These are phyloP conservation scores for Acleris literana DNA, from an alignment of 2,888 invertebrate genomes.

Conservation along the genomic window DNA sequence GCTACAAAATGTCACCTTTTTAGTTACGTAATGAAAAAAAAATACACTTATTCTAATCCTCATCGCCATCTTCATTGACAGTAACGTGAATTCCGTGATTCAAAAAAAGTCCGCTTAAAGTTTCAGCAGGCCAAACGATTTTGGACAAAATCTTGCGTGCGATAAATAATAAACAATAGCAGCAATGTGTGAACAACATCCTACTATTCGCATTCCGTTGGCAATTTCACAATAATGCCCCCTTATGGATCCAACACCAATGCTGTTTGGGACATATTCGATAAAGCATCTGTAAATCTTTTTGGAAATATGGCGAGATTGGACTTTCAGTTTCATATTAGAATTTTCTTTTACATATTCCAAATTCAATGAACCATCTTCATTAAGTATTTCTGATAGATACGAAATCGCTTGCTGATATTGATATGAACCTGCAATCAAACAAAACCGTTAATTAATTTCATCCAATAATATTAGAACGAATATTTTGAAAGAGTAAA, in stretches of 20 bases:
- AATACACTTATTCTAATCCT: no score
- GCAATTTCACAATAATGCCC: slow-evolving; percentile 17
- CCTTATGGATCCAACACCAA: slow-evolving; percentile 8
- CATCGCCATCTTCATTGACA: not conserved
- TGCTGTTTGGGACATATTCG: slow-evolving; percentile 19
- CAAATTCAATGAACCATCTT: slow-evolving; percentile 14
- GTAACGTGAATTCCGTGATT: slow-evolving; percentile 1
- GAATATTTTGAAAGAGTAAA: slow-evolving; percentile 12
- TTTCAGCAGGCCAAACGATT: slow-evolving; percentile 20
- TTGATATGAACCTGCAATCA: slow-evolving; percentile 18
- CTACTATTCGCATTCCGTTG: slow-evolving; percentile 16
- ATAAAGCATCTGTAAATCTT: slow-evolving; percentile 9
- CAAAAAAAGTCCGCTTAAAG: slow-evolving; percentile 10
- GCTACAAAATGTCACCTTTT: no score
- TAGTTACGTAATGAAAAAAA: no score
- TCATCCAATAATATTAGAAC: slow-evolving; percentile 12
- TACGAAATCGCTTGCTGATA: slow-evolving; percentile 14
- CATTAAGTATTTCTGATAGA: slow-evolving; percentile 4
- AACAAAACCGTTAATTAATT: slow-evolving; percentile 7
- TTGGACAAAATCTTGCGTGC: slow-evolving; percentile 14
- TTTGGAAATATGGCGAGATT: slow-evolving; percentile 10
- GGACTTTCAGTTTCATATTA: slow-evolving; percentile 16
- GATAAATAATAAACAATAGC: slow-evolving; percentile 16
- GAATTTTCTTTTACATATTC: slow-evolving; percentile 15
- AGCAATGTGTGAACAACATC: slow-evolving; percentile 17